phyloP scores from a whole-genome alignment of 2,888 invertebrate genomes.

The Nemoura dubitans region DNA sequence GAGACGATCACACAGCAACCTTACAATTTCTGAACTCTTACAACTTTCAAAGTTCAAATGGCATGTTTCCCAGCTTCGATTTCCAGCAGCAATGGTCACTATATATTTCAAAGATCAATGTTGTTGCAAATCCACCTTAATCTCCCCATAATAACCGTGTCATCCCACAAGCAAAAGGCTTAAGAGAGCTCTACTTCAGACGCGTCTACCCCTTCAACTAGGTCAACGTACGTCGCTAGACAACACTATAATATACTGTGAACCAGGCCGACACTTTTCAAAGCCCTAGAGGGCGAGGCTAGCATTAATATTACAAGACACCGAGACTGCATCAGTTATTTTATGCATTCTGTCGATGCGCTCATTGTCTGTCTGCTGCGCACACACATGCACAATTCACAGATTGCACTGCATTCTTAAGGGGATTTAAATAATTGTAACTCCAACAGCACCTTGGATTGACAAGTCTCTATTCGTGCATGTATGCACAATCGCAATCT shows the following conservation, averaged over 20 bases:
- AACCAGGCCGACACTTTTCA: not conserved
- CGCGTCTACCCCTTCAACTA: not conserved
- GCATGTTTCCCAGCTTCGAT: not conserved
- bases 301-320: not conserved
- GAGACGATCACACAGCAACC: too few relatives aligned
- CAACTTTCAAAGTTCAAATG: too few relatives aligned
- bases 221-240: not conserved
- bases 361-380: not conserved
- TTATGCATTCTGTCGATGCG: not conserved
- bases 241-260: too few relatives aligned
- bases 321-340: not conserved
- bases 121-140: not conserved
- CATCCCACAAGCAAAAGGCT: not conserved
- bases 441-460: too few relatives aligned
- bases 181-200: not conserved
- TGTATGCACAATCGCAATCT: too few relatives aligned
- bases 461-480: too few relatives aligned
- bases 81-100: not conserved
- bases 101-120: not conserved
- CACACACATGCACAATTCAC: not conserved
- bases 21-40: too few relatives aligned
- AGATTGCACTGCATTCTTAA: not conserved
- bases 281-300: not conserved
- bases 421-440: not conserved
- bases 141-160: not conserved